Evolutionary conservation across 2,797 vertebrate genomes (phyloP).

Genomic region (Tarsius wallacei): DNA sequence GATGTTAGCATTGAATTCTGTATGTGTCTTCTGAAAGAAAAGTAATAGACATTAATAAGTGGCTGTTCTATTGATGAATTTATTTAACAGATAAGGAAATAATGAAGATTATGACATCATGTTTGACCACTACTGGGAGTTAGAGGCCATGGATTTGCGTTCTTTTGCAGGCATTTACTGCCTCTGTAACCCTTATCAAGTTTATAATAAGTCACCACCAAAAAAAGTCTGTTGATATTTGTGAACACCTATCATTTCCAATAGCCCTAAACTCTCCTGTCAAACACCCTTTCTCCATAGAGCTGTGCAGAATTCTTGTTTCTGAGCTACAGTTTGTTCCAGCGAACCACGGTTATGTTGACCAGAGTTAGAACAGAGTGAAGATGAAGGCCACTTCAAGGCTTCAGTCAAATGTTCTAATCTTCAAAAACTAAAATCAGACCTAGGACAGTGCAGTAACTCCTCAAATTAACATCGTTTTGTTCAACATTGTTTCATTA

Average conservation of each 20-base stretch:
- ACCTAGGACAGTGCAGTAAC: background rate
- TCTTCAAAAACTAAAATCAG: background rate
- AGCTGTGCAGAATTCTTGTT: background rate
- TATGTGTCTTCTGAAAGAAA: background rate
- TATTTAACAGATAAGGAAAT: background rate
- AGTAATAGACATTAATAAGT: background rate
- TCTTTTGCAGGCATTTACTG: background rate
- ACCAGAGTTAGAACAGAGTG: background rate
- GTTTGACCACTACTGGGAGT: background rate
- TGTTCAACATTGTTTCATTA: background rate
- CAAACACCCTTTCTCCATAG: background rate
- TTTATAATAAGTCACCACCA: background rate
- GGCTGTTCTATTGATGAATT: background rate
- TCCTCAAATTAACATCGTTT: background rate
- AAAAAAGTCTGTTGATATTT: background rate
- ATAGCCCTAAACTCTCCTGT: background rate
- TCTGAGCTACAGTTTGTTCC: background rate
- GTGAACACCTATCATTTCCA: background rate
- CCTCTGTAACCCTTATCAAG: background rate
- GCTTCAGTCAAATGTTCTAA: background rate
- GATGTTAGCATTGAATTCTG: slow-evolving; percentile 6
- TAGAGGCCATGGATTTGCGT: background rate
- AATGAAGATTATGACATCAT: background rate
- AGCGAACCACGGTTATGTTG: background rate
- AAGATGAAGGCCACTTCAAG: background rate